Conservation (phyloP, 2,888 invertebrate species). For the Stenolophus ochropezus region DNA sequence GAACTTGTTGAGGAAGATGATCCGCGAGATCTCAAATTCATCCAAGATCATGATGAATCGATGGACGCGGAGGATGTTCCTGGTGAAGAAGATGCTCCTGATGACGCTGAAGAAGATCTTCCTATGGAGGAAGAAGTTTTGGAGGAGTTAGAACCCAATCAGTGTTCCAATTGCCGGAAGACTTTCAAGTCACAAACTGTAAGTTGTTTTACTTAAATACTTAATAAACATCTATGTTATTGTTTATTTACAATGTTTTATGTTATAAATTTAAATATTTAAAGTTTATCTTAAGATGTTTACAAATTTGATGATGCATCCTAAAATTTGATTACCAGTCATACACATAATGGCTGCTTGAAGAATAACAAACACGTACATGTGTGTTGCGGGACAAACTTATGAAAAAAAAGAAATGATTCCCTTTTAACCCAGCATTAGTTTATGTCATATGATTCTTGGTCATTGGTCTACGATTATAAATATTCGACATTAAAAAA, state of each 20-base stretch:
- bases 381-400: background rate
- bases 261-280: background rate
- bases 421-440: background rate
- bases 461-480: no score
- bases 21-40: conserved; percentile 42
- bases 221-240: background rate
- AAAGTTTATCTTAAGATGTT: background rate
- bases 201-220: background rate
- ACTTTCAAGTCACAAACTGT: conserved; percentile 55
- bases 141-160: conserved; percentile 40
- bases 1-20: conserved; percentile 36
- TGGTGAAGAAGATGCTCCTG: conserved; percentile 58
- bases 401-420: background rate
- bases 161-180: conserved; percentile 43
- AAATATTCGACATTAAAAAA: no score
- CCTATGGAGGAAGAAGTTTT: conserved; percentile 8
- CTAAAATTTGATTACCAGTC: conserved; percentile 4
- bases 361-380: background rate
- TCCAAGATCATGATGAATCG: conserved; percentile 59
- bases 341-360: background rate
- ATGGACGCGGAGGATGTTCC: background rate
- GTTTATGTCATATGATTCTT: no score
- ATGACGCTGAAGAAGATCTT: conserved; percentile 35
- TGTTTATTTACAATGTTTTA: background rate
- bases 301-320: background rate